Percentiles rank a stretch among this genome's conserved stretches.
Evolutionary conservation across 1,140 invertebrate species (phyloP).

Genomic region (Bilobella aurantiaca): DNA sequence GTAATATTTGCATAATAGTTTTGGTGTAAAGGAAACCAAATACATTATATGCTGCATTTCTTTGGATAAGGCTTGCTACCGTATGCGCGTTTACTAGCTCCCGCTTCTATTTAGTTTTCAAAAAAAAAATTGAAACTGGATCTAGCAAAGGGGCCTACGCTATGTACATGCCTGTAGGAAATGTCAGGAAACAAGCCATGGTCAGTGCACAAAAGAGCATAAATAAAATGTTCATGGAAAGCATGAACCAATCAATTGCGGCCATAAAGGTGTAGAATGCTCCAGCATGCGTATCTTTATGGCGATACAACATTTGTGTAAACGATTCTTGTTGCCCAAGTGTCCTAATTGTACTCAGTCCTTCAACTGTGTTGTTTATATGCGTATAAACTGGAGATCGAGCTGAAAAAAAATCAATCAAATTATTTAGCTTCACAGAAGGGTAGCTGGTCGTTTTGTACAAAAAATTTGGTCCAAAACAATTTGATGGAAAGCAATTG

Average conservation of each 20-base stretch:
- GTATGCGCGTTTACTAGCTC: too few species aligned
- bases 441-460: too few species aligned
- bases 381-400: background rate
- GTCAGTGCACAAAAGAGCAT: background rate
- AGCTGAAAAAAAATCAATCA: background rate
- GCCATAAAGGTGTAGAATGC: background rate
- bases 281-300: background rate
- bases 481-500: too few species aligned
- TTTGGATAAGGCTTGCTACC: too few species aligned
- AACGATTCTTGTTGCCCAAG: background rate
- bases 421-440: too few species aligned
- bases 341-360: background rate
- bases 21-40: too few species aligned
- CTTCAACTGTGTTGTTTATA: background rate
- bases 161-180: background rate
- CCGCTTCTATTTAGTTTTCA: too few species aligned
- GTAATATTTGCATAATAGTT: too few species aligned
- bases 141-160: too few species aligned
- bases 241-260: background rate
- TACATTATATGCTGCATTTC: too few species aligned
- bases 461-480: too few species aligned
- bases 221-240: background rate
- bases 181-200: background rate
- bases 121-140: too few species aligned
- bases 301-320: background rate